Conservation (phyloP, 2,797 vertebrate species). For the Tolypeutes matacus region DNA sequence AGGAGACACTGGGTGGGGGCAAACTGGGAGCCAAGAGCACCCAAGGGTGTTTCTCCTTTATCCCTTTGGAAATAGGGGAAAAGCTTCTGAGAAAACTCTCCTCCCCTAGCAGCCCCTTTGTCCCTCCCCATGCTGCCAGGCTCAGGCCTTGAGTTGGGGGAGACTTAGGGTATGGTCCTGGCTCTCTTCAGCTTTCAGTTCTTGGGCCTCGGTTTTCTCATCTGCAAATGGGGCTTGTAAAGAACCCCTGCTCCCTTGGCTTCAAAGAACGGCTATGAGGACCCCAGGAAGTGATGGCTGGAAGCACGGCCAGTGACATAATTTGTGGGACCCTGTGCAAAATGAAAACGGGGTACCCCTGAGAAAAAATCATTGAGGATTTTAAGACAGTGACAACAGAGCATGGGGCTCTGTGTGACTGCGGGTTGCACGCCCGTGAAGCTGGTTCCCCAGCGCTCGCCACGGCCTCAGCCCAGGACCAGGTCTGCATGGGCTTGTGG, state of each 20-base stretch:
- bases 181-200: background rate
- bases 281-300: background rate
- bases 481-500: background rate
- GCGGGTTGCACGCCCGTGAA: rapidly evolving
- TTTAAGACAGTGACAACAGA: background rate
- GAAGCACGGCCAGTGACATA: background rate
- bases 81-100: no score
- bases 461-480: background rate
- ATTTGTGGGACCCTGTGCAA: background rate
- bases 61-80: background rate
- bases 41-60: background rate
- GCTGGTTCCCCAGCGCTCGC: background rate
- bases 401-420: rapidly evolving
- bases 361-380: background rate
- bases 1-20: background rate
- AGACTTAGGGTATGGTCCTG: background rate
- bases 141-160: background rate
- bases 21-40: background rate
- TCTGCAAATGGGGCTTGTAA: background rate
- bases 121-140: background rate
- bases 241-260: background rate
- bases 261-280: background rate
- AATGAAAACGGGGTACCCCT: background rate
- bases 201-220: background rate
- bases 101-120: background rate